These are phyloP conservation scores for Cotesia chilonis DNA, from an alignment of 1,140 invertebrate species.

Conservation along the genomic window DNA sequence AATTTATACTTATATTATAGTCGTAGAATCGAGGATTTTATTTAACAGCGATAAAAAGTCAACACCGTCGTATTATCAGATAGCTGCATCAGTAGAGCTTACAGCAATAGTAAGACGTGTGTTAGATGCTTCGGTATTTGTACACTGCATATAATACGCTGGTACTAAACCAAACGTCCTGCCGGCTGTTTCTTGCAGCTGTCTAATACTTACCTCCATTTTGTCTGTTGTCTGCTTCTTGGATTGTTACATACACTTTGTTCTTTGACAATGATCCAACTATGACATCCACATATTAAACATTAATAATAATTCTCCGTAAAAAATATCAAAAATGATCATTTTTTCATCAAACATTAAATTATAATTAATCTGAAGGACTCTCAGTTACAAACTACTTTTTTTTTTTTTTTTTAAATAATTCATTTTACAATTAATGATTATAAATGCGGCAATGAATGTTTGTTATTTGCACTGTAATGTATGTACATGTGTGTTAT, in stretches of 20 bases:
- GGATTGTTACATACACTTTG: neutral
- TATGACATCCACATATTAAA: conserved; percentile 4
- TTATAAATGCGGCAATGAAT: neutral
- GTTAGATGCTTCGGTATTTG: conserved; percentile 4
- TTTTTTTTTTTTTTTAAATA: no score
- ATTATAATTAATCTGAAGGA: no score
- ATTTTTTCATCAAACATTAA: no score
- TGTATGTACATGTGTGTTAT: neutral
- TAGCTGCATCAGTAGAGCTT: neutral
- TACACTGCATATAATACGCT: no score
- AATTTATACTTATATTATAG: neutral
- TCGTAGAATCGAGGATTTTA: no score
- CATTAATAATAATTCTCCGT: no score
- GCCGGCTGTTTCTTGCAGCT: conserved; percentile 50
- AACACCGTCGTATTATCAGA: no score
- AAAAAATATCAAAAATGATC: no score
- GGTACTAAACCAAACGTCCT: conserved; percentile 25
- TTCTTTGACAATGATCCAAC: neutral
- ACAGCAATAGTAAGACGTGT: conserved; percentile 5
- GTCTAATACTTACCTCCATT: conserved; percentile 30
- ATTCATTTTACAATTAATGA: no score
- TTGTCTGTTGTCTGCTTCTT: conserved; percentile 1
- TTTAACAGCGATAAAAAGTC: no score
- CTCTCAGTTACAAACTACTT: no score
- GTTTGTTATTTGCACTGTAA: neutral